phyloP scores from a whole-genome alignment of 2,888 invertebrate genomes.

The Deilephila elpenor region DNA sequence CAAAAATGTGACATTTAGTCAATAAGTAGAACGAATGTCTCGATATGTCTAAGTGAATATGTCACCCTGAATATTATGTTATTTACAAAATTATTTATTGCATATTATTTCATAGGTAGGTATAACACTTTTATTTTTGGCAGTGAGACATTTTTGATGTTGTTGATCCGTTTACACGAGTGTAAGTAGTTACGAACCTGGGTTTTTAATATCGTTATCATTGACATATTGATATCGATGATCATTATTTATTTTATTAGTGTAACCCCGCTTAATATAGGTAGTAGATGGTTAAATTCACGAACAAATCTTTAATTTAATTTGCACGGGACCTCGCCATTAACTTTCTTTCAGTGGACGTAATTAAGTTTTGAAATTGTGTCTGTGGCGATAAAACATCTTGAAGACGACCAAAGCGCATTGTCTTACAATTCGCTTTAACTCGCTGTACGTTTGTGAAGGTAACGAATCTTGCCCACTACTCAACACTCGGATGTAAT shows the following conservation, averaged over 20 bases:
- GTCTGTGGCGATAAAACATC: constrained; percentile 4
- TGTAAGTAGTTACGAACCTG: no score
- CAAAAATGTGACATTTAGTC: no score
- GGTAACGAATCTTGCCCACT: neutral
- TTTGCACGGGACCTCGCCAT: neutral
- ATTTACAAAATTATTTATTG: no score
- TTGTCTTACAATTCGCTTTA: constrained; percentile 7
- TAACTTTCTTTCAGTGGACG: constrained; percentile 6
- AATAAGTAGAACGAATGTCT: no score
- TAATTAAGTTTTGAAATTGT: constrained; percentile 10
- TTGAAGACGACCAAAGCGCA: neutral
- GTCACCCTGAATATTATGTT: no score
- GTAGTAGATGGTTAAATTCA: neutral
- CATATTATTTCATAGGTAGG: no score
- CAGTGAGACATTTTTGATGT: no score
- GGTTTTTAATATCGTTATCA: neutral
- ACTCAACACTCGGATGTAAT: neutral
- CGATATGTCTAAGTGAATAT: no score
- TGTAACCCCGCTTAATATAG: neutral
- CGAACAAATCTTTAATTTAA: constrained; percentile 6
- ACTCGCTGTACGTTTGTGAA: neutral
- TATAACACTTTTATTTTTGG: no score
- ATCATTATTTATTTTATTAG: neutral
- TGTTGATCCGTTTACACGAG: no score
- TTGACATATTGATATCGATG: no score